Percentiles rank a stretch among this genome's conserved stretches.
Evolutionary conservation across 1,140 invertebrate species (phyloP).

Genomic region (Calephelis virginiensis): DNA sequence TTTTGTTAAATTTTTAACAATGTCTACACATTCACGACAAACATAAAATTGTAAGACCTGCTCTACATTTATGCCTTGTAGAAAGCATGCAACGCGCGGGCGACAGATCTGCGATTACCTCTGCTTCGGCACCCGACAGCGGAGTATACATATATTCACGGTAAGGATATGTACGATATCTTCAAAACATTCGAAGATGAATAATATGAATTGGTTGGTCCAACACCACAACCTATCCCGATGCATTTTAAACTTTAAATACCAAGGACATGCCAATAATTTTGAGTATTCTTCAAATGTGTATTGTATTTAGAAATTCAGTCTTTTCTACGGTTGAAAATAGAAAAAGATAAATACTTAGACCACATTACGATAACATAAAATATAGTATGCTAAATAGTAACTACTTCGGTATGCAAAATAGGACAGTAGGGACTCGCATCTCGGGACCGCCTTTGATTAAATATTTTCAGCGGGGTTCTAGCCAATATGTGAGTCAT

Average conservation of each 20-base stretch:
- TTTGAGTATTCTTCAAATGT: constrained; percentile 69
- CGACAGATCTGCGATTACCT: constrained; percentile 41
- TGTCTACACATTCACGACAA: too few species aligned
- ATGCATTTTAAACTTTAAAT: constrained; percentile 47
- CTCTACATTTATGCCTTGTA: neutral
- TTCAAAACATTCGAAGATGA: constrained; percentile 44
- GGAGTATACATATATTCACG: constrained; percentile 59
- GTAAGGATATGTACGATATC: constrained; percentile 76
- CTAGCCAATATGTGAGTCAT: constrained; percentile 43
- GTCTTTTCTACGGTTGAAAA: constrained; percentile 73
- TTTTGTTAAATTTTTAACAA: too few species aligned
- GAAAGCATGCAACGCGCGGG: constrained; percentile 22
- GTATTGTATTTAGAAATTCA: constrained; percentile 63
- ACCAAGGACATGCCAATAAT: constrained; percentile 43
- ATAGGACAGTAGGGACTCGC: constrained; percentile 41
- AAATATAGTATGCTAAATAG: constrained; percentile 35
- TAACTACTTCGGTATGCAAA: constrained; percentile 75
- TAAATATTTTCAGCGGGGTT: constrained; percentile 33
- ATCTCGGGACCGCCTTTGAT: constrained; percentile 10
- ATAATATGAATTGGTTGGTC: constrained; percentile 61
- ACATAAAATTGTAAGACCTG: too few species aligned
- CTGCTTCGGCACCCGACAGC: constrained; percentile 44
- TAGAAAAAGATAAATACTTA: constrained; percentile 53
- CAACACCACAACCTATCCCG: constrained; percentile 61
- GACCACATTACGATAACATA: constrained; percentile 14